Conservation (phyloP, 2,797 vertebrate genomes). For the Pipistrellus pygmaeus region DNA sequence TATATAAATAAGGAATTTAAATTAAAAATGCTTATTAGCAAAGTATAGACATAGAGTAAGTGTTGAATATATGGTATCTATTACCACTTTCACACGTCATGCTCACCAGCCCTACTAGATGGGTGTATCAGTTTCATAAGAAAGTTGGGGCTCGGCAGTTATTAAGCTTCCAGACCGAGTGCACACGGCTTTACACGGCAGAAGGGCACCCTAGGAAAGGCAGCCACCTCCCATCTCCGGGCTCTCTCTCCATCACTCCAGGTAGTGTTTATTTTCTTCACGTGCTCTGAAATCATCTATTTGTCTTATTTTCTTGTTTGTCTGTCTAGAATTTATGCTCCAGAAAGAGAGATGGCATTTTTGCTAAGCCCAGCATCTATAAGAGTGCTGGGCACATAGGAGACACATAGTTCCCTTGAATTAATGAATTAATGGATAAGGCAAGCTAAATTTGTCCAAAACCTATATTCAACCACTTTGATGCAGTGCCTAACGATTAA, state of each 20-base stretch:
- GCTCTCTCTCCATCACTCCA: not conserved
- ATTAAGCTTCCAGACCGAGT: not conserved
- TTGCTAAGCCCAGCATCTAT: not conserved
- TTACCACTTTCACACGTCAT: not conserved
- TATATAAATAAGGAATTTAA: not conserved
- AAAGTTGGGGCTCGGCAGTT: not conserved
- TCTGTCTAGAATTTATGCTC: not conserved
- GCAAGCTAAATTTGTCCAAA: not conserved
- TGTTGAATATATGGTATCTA: no score
- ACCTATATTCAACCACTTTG: not conserved
- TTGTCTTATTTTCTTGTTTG: not conserved
- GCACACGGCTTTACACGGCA: not conserved
- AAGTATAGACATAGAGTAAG: not conserved
- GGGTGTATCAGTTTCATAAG: not conserved
- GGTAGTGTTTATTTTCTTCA: not conserved
- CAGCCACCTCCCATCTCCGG: rapidly evolving
- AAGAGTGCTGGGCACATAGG: not conserved
- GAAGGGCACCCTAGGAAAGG: not conserved
- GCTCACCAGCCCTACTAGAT: not conserved
- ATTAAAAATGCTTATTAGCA: not conserved
- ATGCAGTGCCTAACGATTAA: not conserved
- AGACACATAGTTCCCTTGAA: not conserved
- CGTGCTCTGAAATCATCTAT: not conserved
- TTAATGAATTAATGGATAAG: not conserved
- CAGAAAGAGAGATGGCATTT: not conserved